These are phyloP conservation scores for Turritopsis dohrnii DNA, from an alignment of 30 jellyfish, hydroid and myxozoan species.

Conservation along the genomic window DNA sequence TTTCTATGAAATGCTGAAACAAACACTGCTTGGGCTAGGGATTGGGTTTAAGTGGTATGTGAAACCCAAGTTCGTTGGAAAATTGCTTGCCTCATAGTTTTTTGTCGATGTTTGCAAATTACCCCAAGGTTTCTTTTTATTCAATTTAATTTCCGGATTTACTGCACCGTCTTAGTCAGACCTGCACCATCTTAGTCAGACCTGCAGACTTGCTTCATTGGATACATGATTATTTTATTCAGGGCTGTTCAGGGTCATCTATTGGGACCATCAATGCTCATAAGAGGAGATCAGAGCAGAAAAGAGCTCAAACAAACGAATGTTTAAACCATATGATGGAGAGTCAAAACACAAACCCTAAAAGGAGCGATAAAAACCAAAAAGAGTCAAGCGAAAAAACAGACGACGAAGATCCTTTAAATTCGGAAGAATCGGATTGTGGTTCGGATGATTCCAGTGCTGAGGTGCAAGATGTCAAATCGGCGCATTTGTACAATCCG, in stretches of 20 bases:
- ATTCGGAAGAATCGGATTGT: background rate
- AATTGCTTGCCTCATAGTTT: too few species aligned
- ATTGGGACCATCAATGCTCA: background rate
- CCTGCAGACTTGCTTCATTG: too few species aligned
- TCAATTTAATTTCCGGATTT: too few species aligned
- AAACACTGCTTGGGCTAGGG: too few species aligned
- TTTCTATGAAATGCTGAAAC: too few species aligned
- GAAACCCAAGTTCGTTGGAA: too few species aligned
- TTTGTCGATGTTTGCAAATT: too few species aligned
- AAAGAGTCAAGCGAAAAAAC: background rate
- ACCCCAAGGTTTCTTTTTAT: too few species aligned
- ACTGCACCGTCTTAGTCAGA: too few species aligned
- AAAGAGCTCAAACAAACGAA: background rate
- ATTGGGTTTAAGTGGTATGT: too few species aligned
- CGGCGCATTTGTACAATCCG: conserved; percentile 10
- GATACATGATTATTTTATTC: too few species aligned
- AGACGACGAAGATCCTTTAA: background rate
- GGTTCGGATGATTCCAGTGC: conserved; percentile 12
- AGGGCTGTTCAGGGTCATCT: background rate
- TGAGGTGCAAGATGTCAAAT: background rate
- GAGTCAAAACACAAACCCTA: background rate
- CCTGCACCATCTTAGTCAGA: too few species aligned
- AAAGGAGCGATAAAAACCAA: background rate
- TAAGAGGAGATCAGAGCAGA: background rate
- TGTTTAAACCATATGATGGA: background rate